Conservation (phyloP, 2,113 vertebrate genomes). For the Ahaetulla prasina region DNA sequence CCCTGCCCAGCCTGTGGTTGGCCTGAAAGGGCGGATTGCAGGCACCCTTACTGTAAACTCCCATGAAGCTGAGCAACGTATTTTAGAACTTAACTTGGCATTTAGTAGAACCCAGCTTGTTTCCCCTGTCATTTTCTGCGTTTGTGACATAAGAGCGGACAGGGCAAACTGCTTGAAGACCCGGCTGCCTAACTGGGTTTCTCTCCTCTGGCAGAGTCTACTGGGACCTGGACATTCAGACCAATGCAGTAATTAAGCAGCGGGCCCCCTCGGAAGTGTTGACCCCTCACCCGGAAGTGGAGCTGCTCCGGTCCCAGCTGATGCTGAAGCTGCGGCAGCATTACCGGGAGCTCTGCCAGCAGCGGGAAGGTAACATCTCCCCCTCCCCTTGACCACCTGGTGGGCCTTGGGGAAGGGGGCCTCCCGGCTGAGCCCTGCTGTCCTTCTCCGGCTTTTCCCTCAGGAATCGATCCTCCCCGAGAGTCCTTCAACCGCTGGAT, state of each 20-base stretch:
- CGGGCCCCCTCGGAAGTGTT: slow-evolving; percentile 75
- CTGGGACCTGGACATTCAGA: slow-evolving; percentile 96
- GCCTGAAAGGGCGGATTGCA: background rate
- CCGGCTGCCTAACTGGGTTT: background rate
- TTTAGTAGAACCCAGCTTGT: background rate
- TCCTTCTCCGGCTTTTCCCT: background rate
- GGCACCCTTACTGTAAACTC: background rate
- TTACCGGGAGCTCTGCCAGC: slow-evolving; percentile 93
- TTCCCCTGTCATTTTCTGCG: background rate
- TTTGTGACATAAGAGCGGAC: rapidly evolving
- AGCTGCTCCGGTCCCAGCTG: slow-evolving; percentile 90
- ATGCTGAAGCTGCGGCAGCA: slow-evolving; percentile 92
- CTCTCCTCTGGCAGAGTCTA: slow-evolving; percentile 73
- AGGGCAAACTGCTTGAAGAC: background rate
- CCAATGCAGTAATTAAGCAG: slow-evolving; percentile 90
- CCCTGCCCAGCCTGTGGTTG: background rate
- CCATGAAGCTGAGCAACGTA: background rate
- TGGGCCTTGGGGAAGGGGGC: background rate
- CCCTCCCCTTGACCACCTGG: background rate
- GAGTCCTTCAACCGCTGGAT: slow-evolving; percentile 99
- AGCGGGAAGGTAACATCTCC: slow-evolving; percentile 77
- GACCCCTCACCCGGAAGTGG: slow-evolving; percentile 89
- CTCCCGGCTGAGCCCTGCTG: background rate
- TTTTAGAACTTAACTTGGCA: background rate
- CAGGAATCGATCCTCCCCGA: slow-evolving; percentile 93